phyloP scores from a whole-genome alignment of 2,888 invertebrate species.

The Congeria kusceri region DNA sequence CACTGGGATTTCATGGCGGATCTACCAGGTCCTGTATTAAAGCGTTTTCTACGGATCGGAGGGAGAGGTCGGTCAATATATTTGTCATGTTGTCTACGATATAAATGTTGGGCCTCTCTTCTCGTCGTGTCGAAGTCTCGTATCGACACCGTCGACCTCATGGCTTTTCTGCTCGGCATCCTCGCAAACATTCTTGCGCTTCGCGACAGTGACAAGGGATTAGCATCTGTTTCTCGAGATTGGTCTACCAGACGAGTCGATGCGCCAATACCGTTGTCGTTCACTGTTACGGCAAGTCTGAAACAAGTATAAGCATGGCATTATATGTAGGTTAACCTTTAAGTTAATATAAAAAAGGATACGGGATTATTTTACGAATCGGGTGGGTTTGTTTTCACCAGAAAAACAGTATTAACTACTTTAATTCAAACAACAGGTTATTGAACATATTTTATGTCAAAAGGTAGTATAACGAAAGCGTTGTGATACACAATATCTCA shows the following conservation, averaged over 20 bases:
- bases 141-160: not conserved
- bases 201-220: not conserved
- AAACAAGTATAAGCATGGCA: not conserved
- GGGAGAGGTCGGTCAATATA: constrained; percentile 47
- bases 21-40: constrained; percentile 44
- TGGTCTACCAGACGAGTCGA: constrained; percentile 23
- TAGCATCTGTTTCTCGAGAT: too few species aligned
- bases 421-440: not conserved
- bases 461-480: not conserved
- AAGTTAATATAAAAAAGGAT: too few species aligned
- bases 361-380: not conserved
- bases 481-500: too few species aligned
- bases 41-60: constrained; percentile 15
- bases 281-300: constrained; percentile 4
- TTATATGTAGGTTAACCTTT: too few species aligned
- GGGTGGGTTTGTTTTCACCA: not conserved
- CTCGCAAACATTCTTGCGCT: not conserved
- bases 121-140: constrained; percentile 24
- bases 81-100: constrained; percentile 36
- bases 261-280: constrained; percentile 15
- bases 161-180: constrained; percentile 5
- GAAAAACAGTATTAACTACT: not conserved
- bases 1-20: constrained; percentile 9
- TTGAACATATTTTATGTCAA: not conserved
- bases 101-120: constrained; percentile 22